Percentiles rank a stretch among this genome's conserved stretches.
Evolutionary conservation across 2,113 vertebrate genomes (phyloP).

Genomic region (Nicator chloris): DNA sequence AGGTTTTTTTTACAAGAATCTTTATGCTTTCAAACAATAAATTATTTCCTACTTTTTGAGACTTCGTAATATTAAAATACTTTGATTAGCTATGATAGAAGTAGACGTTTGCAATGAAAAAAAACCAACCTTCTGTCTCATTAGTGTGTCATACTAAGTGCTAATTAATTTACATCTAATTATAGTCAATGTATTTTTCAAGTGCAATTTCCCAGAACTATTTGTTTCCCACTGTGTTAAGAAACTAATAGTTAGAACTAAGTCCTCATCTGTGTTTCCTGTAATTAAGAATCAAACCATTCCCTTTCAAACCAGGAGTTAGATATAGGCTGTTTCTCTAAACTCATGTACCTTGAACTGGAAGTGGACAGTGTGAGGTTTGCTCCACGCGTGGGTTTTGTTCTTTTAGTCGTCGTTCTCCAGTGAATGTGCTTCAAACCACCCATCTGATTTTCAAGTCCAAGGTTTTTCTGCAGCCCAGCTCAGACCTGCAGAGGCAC

Average conservation of each 20-base stretch:
- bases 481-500: not conserved
- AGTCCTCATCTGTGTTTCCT: slow-evolving; percentile 54
- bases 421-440: slow-evolving; percentile 11
- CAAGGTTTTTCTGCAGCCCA: not conserved
- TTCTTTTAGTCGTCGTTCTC: not conserved
- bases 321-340: slow-evolving; percentile 40
- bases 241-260: slow-evolving; percentile 58
- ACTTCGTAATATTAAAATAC: slow-evolving; percentile 66
- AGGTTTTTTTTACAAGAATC: slow-evolving; percentile 62
- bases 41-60: slow-evolving; percentile 75
- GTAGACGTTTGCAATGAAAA: slow-evolving; percentile 66
- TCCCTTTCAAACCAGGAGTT: slow-evolving; percentile 33
- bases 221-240: slow-evolving; percentile 52
- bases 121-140: slow-evolving; percentile 42
- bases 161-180: slow-evolving; percentile 56
- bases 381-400: not conserved
- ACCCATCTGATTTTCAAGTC: not conserved
- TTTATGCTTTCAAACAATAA: slow-evolving; percentile 75
- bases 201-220: slow-evolving; percentile 27
- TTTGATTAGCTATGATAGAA: slow-evolving; percentile 60
- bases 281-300: slow-evolving; percentile 57
- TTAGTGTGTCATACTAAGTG: slow-evolving; percentile 58
- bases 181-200: slow-evolving; percentile 55
- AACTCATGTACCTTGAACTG: slow-evolving; percentile 37
- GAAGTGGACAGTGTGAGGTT: not conserved